phyloP scores from a whole-genome alignment of 2,797 vertebrate genomes.

The Falco columbarius region DNA sequence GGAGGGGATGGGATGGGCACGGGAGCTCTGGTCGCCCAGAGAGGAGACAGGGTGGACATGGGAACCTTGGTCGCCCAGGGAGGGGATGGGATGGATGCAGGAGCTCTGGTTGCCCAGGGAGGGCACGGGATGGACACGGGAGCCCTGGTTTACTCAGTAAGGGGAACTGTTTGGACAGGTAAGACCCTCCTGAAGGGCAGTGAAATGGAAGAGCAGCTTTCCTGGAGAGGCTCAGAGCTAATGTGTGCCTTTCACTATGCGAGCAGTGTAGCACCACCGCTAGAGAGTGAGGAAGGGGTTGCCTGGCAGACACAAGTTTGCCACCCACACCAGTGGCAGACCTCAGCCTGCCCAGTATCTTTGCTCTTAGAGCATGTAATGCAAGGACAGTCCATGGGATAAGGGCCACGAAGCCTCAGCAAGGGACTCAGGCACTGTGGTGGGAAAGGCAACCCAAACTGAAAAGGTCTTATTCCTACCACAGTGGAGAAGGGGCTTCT shows the following conservation, averaged over 20 bases:
- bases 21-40: too few relatives aligned
- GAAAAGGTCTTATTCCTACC: rapidly evolving
- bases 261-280: rapidly evolving
- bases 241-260: rapidly evolving
- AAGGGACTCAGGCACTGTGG: too few relatives aligned
- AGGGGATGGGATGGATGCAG: too few relatives aligned
- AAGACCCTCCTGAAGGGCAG: background rate
- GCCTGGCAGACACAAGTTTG: rapidly evolving
- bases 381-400: rapidly evolving
- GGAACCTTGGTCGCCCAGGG: too few relatives aligned
- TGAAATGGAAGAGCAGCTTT: background rate
- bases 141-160: background rate
- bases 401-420: background rate
- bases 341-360: background rate
- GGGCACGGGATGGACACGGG: background rate
- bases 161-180: background rate
- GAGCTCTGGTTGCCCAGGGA: too few relatives aligned
- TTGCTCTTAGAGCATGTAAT: rapidly evolving
- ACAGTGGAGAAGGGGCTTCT: background rate
- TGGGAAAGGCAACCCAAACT: background rate
- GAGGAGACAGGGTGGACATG: too few relatives aligned
- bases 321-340: background rate
- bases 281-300: background rate
- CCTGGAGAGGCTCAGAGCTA: too few relatives aligned
- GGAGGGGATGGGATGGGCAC: too few relatives aligned